phyloP scores from a whole-genome alignment of 2,888 invertebrate genomes.

The Bruchidius siliquastri region DNA sequence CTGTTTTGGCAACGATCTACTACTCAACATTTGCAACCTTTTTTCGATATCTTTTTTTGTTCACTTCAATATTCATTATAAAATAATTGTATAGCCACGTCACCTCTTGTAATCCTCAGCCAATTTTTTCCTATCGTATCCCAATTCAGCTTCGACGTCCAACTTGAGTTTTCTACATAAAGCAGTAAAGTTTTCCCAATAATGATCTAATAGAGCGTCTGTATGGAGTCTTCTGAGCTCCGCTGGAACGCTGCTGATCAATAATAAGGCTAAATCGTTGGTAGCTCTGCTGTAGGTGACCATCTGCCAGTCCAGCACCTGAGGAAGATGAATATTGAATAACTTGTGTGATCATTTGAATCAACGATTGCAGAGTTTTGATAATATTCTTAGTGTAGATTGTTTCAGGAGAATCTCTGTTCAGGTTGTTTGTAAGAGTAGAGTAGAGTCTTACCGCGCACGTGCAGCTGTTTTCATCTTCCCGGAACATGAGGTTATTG shows the following conservation, averaged over 20 bases:
- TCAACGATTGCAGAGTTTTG: too few relatives aligned
- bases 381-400: too few relatives aligned
- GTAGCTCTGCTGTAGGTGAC: slow-evolving; percentile 72
- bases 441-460: slow-evolving; percentile 65
- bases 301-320: slow-evolving; percentile 74
- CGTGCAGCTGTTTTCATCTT: slow-evolving; percentile 49
- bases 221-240: slow-evolving; percentile 63
- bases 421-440: too few relatives aligned
- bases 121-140: slow-evolving; percentile 53
- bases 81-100: too few relatives aligned
- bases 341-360: too few relatives aligned
- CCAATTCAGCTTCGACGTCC: slow-evolving; percentile 56
- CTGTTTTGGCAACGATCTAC: too few relatives aligned
- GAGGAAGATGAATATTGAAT: too few relatives aligned
- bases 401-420: too few relatives aligned
- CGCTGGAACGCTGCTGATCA: slow-evolving; percentile 69
- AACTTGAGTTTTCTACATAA: slow-evolving; percentile 59
- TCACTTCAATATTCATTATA: too few relatives aligned
- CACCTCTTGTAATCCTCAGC: slow-evolving; percentile 53
- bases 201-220: slow-evolving; percentile 61
- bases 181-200: slow-evolving; percentile 61
- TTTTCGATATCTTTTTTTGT: too few relatives aligned
- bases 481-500: slow-evolving; percentile 68
- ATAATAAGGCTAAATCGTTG: slow-evolving; percentile 70
- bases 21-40: too few relatives aligned